phyloP scores from a whole-genome alignment of 2,888 invertebrate species.

The Trichopria drosophilae region DNA sequence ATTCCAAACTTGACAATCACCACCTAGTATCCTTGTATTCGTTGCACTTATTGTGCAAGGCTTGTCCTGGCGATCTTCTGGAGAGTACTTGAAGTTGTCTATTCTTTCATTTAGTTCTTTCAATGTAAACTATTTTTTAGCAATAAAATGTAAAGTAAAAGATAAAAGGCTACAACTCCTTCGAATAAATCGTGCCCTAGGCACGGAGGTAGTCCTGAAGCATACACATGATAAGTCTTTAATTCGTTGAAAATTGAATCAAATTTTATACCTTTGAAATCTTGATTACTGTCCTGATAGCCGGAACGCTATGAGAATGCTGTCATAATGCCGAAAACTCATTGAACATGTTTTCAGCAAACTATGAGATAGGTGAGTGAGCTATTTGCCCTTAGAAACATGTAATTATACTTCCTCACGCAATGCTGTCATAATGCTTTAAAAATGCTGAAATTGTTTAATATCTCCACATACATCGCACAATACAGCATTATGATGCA shows the following conservation, averaged over 20 bases:
- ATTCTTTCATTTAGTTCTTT: background rate
- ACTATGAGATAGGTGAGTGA: too few species aligned
- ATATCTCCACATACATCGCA: too few species aligned
- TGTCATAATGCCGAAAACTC: too few species aligned
- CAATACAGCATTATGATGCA: too few species aligned
- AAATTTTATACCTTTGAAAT: slow-evolving; percentile 1
- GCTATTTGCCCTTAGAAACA: too few species aligned
- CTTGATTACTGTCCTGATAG: too few species aligned
- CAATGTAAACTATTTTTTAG: background rate
- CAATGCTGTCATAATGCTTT: too few species aligned
- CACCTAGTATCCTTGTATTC: background rate
- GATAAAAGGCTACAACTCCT: background rate
- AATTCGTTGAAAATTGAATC: slow-evolving; percentile 1
- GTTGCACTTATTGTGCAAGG: background rate
- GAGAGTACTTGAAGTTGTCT: slow-evolving; percentile 1
- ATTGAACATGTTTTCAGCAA: too few species aligned
- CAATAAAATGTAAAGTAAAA: background rate
- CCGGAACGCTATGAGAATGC: too few species aligned
- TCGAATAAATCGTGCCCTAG: background rate
- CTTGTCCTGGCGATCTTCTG: background rate
- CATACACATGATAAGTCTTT: background rate
- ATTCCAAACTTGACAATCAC: background rate
- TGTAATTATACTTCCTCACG: too few species aligned
- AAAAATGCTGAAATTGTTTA: too few species aligned
- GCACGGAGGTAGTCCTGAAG: too few species aligned